Evolutionary conservation across 1,140 invertebrate species (phyloP).

Genomic region (Bombus superbus): DNA sequence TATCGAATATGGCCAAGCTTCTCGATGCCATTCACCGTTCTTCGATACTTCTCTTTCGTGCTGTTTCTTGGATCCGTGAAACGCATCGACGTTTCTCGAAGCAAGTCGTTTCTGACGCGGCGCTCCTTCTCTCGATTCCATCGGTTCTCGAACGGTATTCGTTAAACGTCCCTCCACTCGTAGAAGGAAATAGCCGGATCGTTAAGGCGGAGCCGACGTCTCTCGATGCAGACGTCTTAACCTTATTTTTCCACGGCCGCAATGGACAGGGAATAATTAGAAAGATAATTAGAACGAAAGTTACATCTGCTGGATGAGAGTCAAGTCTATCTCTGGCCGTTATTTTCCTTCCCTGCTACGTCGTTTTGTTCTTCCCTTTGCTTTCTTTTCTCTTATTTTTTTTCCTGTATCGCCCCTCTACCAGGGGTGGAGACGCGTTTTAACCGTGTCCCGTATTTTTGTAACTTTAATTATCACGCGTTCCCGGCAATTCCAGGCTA

Average conservation of each 20-base stretch:
- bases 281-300: conserved; percentile 62
- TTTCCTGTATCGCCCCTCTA: neutral
- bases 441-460: conserved; percentile 56
- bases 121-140: too few relatives aligned
- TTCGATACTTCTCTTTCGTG: neutral
- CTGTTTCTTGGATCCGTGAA: neutral
- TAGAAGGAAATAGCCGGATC: neutral
- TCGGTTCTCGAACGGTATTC: neutral
- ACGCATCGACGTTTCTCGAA: neutral
- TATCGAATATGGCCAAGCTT: neutral
- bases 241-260: conserved; percentile 16
- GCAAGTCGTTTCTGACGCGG: neutral
- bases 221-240: conserved; percentile 14
- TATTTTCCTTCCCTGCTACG: neutral
- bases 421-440: neutral
- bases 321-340: conserved; percentile 24
- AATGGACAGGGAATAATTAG: conserved; percentile 57
- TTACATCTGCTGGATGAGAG: conserved; percentile 22
- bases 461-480: conserved; percentile 70
- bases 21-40: neutral
- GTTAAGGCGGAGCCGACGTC: conserved; percentile 6
- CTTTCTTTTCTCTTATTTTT: neutral
- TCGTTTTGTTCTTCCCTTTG: neutral
- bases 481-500: conserved; percentile 63
- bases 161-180: neutral